Conservation (phyloP, 2,113 vertebrate genomes). For the Oplegnathus fasciatus region DNA sequence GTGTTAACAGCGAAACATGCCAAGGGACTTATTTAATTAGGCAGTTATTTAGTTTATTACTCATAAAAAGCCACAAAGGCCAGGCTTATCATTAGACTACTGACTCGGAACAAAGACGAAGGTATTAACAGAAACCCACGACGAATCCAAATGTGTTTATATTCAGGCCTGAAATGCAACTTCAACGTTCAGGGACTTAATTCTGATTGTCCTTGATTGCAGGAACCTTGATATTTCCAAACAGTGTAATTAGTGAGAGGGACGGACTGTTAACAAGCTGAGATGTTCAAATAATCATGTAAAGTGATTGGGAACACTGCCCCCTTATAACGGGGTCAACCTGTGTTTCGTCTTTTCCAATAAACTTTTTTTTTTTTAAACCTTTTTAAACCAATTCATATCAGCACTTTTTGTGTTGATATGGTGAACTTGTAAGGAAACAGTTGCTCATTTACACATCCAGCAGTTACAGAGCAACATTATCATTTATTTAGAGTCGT, state of each 20-base stretch:
- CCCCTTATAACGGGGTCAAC: neutral
- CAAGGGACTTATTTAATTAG: neutral
- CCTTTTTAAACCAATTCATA: too few species aligned
- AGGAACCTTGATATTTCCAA: neutral
- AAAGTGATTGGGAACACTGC: neutral
- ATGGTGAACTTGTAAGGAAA: too few species aligned
- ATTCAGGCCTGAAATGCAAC: neutral
- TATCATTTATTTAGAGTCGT: too few species aligned
- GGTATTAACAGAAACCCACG: neutral
- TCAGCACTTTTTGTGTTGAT: too few species aligned
- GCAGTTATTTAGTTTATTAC: neutral
- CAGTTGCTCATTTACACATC: too few species aligned
- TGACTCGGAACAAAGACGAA: neutral
- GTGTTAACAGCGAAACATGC: neutral
- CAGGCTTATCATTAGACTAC: neutral
- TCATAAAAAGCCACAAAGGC: neutral
- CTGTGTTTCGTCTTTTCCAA: neutral
- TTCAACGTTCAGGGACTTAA: neutral
- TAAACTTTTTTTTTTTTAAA: too few species aligned
- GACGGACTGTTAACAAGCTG: neutral
- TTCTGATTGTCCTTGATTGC: neutral
- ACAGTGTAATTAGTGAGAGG: neutral
- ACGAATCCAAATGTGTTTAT: neutral
- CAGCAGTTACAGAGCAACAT: too few species aligned
- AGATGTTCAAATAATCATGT: conserved; percentile 17